phyloP scores from a whole-genome alignment of 2,888 invertebrate genomes.

The Sinopyrophorus schimmeli region DNA sequence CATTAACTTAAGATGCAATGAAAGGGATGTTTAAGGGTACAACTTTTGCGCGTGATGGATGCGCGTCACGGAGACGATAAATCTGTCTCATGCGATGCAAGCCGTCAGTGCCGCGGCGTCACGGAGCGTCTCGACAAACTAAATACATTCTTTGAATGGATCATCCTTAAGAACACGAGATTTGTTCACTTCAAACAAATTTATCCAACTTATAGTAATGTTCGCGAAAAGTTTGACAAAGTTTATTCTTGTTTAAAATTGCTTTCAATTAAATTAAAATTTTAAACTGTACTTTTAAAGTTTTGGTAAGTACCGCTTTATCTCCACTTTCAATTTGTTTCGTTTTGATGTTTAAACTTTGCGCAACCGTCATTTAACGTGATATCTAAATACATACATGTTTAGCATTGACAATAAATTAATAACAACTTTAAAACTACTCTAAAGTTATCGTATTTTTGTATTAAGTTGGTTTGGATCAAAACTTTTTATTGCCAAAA shows the following conservation, averaged over 20 bases:
- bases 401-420: no score
- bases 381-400: no score
- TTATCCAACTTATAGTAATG: constrained; percentile 5
- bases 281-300: not conserved
- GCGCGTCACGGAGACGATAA: constrained; percentile 36
- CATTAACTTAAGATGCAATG: constrained; percentile 22
- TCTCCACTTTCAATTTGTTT: no score
- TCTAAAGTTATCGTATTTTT: no score
- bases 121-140: constrained; percentile 25
- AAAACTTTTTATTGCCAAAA: no score
- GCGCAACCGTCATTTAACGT: no score
- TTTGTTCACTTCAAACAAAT: constrained; percentile 9
- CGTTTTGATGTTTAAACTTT: no score
- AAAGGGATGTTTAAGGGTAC: constrained; percentile 23
- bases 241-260: not conserved
- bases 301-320: not conserved
- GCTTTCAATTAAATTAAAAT: constrained; percentile 4
- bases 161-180: constrained; percentile 8
- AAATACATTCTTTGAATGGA: constrained; percentile 3
- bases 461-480: no score
- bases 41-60: constrained; percentile 34
- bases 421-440: no score
- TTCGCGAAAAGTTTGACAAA: constrained; percentile 15
- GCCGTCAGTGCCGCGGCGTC: constrained; percentile 36
- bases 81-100: constrained; percentile 35